phyloP scores from a whole-genome alignment of 2,113 vertebrate genomes.

The Pelmatolapia mariae region DNA sequence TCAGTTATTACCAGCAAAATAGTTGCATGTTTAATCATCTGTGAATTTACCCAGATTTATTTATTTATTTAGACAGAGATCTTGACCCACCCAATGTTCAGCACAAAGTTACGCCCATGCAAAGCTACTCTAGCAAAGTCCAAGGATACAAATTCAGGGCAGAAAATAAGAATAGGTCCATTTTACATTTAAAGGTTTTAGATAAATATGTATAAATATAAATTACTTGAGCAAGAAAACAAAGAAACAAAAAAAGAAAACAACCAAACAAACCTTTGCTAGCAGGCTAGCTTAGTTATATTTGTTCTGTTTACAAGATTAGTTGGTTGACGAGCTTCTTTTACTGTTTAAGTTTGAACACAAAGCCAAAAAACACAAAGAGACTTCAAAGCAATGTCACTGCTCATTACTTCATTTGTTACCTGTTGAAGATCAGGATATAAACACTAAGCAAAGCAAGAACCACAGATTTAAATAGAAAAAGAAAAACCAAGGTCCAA shows the following conservation, averaged over 20 bases:
- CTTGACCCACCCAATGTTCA: background rate
- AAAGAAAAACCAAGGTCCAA: fast-evolving
- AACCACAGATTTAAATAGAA: background rate
- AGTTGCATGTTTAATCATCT: background rate
- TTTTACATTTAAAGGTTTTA: background rate
- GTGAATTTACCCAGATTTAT: background rate
- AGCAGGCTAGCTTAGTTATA: background rate
- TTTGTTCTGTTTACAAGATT: background rate
- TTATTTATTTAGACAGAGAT: background rate
- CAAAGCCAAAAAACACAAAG: background rate
- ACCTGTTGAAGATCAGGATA: background rate
- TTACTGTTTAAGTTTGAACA: background rate
- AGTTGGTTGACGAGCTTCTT: background rate
- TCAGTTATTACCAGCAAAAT: background rate
- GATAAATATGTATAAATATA: background rate
- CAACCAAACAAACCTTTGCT: fast-evolving
- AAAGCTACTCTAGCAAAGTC: background rate
- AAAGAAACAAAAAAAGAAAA: fast-evolving
- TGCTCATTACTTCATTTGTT: background rate
- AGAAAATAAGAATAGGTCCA: background rate
- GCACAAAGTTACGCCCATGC: background rate
- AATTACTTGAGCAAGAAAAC: background rate
- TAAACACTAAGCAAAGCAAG: background rate
- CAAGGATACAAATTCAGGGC: background rate
- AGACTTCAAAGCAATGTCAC: background rate